These are phyloP conservation scores for Drosophila greeni DNA, from an alignment of 2,888 invertebrate genomes.

Conservation along the genomic window DNA sequence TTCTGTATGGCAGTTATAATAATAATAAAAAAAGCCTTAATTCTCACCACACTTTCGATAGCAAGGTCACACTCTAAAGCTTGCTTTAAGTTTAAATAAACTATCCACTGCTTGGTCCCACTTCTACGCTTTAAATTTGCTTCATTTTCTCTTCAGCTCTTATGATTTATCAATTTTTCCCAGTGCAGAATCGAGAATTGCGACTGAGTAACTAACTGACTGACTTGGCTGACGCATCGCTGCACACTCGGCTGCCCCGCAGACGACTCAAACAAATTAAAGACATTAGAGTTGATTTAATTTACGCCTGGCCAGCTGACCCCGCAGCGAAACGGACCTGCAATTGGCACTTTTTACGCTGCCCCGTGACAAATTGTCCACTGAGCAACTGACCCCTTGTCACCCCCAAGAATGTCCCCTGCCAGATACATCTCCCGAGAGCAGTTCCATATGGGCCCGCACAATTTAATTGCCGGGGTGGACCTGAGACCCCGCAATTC, in stretches of 20 bases:
- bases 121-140: not conserved
- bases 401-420: not conserved
- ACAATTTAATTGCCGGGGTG: conserved; percentile 63
- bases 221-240: conserved; percentile 39
- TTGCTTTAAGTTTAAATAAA: not conserved
- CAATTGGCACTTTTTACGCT: conserved; percentile 71
- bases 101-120: not conserved
- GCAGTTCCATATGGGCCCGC: conserved; percentile 57
- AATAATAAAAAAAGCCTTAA: not conserved
- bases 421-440: not conserved
- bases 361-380: conserved; percentile 69
- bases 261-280: conserved; percentile 67
- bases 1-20: too few species aligned
- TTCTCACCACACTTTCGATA: not conserved
- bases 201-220: conserved; percentile 28
- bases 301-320: conserved; percentile 66
- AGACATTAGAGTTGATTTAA: conserved; percentile 73
- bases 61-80: not conserved
- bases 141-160: not conserved
- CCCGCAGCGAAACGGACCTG: conserved; percentile 50
- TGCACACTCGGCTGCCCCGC: conserved; percentile 49
- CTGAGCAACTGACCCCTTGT: conserved; percentile 30
- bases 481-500: conserved; percentile 10
- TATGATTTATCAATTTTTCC: not conserved
- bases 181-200: not conserved